These are phyloP conservation scores for Plebejus argus DNA, from an alignment of 2,888 invertebrate genomes.

Conservation along the genomic window DNA sequence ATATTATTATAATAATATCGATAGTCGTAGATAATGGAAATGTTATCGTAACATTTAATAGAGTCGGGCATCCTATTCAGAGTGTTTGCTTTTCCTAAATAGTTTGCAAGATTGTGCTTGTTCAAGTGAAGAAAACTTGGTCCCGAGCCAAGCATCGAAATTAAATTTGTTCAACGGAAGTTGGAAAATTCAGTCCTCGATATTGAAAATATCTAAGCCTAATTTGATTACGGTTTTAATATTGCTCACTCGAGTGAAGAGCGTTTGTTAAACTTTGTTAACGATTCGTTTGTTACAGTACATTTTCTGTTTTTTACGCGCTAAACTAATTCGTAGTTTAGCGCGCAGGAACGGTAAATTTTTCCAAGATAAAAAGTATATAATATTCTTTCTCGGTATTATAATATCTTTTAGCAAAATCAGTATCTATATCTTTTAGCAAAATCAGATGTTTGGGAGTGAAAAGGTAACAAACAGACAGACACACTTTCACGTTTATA, in stretches of 20 bases:
- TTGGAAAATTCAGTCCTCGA: conserved; percentile 14
- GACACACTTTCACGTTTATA: too few relatives aligned
- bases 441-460: too few relatives aligned
- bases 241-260: conserved; percentile 5
- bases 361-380: too few relatives aligned
- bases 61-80: not conserved
- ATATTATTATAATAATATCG: not conserved
- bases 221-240: conserved; percentile 18
- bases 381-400: too few relatives aligned
- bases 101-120: conserved; percentile 16
- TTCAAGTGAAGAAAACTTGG: conserved; percentile 20
- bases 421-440: too few relatives aligned
- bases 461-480: too few relatives aligned
- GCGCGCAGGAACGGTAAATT: too few relatives aligned
- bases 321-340: too few relatives aligned
- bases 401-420: too few relatives aligned
- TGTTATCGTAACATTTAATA: conserved; percentile 9
- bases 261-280: not conserved
- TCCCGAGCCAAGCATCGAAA: conserved; percentile 8
- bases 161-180: conserved; percentile 16
- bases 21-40: not conserved
- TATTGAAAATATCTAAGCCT: conserved; percentile 19
- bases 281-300: not conserved
- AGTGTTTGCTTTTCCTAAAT: conserved; percentile 16
- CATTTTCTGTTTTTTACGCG: not conserved